Base-by-base conservation (phyloP, 1,140 invertebrate genomes). In the Sipha flava region DNA sequence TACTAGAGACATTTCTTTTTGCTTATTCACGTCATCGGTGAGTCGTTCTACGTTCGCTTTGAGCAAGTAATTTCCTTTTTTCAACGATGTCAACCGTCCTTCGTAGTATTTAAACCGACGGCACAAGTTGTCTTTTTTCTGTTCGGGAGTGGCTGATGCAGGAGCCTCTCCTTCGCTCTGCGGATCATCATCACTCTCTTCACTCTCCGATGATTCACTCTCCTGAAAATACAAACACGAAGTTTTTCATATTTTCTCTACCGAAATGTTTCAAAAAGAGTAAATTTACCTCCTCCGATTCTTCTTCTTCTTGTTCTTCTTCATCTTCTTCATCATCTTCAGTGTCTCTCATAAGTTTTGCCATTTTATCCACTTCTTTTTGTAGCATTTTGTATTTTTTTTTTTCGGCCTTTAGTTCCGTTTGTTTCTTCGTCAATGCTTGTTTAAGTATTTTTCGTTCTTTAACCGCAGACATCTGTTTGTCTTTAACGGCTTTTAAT, bases 341-440 rank as follows among this genome's bases (percentile, higher is more conserved):
- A 3, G 88, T 88, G 82, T 93, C 91, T 80, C 91, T 92, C 90
- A 95, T 92, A 79, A 94, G 87, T 21, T 90, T 91, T 0, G 93
- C 93, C 93, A 95, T 94, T 86, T 94, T 94, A 82, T 94, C 92
- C 4, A 95, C 92, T 86, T 95, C 93, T 82, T 93, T 93, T 84
- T 95, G 92, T 43, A 95, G 84, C 3, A 82, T n/a, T 81, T 86
- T 86, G 72, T 85, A 85, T 54, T 84, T 84, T 73, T 84, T 85
- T 79, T 85, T 86, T 47, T 86, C 85, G 16, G 84, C 83, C 75
- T 90, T 92, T 12, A 95, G 87, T 77, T 91, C 87, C 6, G 89
- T 88, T 82, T 93, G 91, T 83, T 94, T 91, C 83, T 93, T 93
- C 82, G 93, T 93, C 83, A 94, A 90, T 81, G 92, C 89, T 82